Evolutionary conservation across 2,113 vertebrate species (phyloP), one percentile per base, ranked within the genome.

Genomic region (Salvator merianae): DNA sequence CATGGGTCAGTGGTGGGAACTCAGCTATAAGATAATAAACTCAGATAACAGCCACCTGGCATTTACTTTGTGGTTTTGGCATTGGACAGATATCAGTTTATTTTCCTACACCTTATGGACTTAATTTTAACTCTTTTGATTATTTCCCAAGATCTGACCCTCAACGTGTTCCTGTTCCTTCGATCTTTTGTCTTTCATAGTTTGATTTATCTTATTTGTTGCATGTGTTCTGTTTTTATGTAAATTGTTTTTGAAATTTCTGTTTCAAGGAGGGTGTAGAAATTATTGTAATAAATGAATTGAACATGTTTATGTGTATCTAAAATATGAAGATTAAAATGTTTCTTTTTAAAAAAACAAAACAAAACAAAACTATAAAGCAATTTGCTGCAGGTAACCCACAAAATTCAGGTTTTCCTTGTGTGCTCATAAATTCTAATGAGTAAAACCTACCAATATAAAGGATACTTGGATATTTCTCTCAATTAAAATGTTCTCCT

Each of bases 361-460:
- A n/a, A n/a, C n/a, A n/a, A n/a, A n/a, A n/a, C n/a, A n/a, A n/a
- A n/a, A n/a, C n/a, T 62, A 30, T 40, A 85, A 62, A 34, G 77
- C 4, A 86, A 70, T 34, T 72, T 40, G 71, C 83, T 83, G 70
- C 72, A 84, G 6, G 2, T 55, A 85, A 88, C 83, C 82, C 40
- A 77, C 84, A 81, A 86, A 85, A 93, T 68, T 40, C 34, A 26
- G 30, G 24, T 84, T 87, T 63, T 53, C 1, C 24, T 86, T 26
- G 84, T 74, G 75, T 47, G 5, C 75, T 88, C 91, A 28, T 89
- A 90, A 47, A 90, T 91, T 86, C 72, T 87, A 88, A 84, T 86
- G 81, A 88, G 88, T 82, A 84, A 81, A 88, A 76, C 89, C 83
- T 73, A 38, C 36, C 16, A 86, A n/a, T 82, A 50, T 43, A 85